A percentile compares a stretch with the other conserved stretches of the same genome.
phyloP scores from a whole-genome alignment of 1,140 invertebrate genomes.

The Trichonephila inaurata region DNA sequence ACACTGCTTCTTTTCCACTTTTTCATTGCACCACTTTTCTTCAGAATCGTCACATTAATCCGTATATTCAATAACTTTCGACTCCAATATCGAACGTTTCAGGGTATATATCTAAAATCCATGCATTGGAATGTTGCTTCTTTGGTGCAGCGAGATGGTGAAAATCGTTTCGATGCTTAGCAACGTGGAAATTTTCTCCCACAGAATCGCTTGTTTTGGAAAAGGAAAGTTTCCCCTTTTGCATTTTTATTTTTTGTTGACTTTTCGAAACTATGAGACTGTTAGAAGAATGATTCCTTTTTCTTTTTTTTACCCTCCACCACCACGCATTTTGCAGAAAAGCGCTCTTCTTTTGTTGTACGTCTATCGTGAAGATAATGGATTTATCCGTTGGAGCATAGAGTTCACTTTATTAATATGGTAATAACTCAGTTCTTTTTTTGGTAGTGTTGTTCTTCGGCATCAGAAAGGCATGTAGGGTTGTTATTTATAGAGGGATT shows the following conservation, averaged over 20 bases:
- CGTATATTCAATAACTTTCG: slow-evolving; percentile 38
- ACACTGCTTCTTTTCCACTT: neutral
- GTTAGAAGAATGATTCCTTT: neutral
- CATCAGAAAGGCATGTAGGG: neutral
- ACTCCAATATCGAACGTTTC: slow-evolving; percentile 12
- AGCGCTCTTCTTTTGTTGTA: slow-evolving; percentile 6
- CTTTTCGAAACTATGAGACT: slow-evolving; percentile 6
- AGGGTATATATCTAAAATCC: slow-evolving; percentile 16
- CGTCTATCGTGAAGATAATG: slow-evolving; percentile 21
- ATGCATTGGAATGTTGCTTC: slow-evolving; percentile 38
- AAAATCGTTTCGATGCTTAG: slow-evolving; percentile 27
- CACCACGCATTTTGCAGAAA: neutral
- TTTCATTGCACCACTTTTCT: neutral
- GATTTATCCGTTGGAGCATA: slow-evolving; percentile 2
- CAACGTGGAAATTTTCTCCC: slow-evolving; percentile 33
- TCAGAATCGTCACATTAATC: neutral
- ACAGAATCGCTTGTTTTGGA: neutral
- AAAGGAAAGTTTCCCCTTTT: neutral
- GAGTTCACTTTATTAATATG: slow-evolving; percentile 31
- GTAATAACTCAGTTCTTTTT: neutral
- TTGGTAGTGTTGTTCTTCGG: neutral
- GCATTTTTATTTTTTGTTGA: neutral
- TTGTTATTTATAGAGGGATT: slow-evolving; percentile 4
- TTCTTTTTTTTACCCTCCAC: neutral
- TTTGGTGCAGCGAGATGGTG: slow-evolving; percentile 18